Evolutionary conservation across 2,888 invertebrate species (phyloP), one percentile per base, ranked within the genome.

Genomic region (Trisateles emortualis): DNA sequence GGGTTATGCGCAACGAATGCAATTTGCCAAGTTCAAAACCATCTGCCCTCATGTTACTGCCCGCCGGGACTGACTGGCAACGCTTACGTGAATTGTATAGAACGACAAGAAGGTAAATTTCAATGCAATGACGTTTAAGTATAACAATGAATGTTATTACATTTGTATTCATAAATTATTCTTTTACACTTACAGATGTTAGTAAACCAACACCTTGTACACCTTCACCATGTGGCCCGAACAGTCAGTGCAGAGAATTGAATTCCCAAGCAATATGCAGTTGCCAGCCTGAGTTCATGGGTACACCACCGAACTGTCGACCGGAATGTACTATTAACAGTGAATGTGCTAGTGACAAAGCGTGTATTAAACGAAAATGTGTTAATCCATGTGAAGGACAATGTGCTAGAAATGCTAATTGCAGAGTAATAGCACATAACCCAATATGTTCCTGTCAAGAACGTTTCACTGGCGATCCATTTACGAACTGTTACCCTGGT

Each of bases 281-380:
- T 38, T 97, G 97, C 68, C 90, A 95, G 54, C 90, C 94, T 6
- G 94, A 95, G 56, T 97, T 95, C 72, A 92, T 95, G 64, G 97
- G 97, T 6, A 95, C 95, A 70, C 97, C 97, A 35, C 95, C 95
- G n/a, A 94, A 95, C 32, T 97, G 97, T 77, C 93, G 96, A 68
- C 97, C 97, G 0, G 97, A 97, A 88, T 97, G 97, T 76, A 95
- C 96, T 3, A 95, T 96, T 64, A 97, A 96, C 64, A 95, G 96
- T 2, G 97, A 97, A 82, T 97, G 97, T 83, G 89, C 95, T 2
- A 93, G 94, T 52, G 95, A 95, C 44, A 95, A 95, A 82, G 96
- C 97, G 4, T 97, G 97, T 76, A 92, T 95, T 33, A 95, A 95
- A 67, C 94, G 95, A 59, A 96, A 95, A 87, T 97, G 97, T 78